phyloP scores from a whole-genome alignment of 2,113 vertebrate genomes.

The Ptyas mucosa region DNA sequence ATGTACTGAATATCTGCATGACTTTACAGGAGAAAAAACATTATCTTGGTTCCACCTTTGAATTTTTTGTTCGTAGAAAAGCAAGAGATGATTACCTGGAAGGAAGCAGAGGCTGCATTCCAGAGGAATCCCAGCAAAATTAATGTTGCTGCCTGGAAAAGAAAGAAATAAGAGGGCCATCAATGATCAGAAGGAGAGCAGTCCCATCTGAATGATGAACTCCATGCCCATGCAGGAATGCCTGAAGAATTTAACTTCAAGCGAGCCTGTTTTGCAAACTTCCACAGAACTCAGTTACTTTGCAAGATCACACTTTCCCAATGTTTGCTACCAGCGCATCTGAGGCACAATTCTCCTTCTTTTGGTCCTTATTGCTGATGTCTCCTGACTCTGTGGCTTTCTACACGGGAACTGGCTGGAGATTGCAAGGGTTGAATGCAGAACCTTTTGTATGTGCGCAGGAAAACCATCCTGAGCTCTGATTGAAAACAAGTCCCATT shows the following conservation, averaged over 20 bases:
- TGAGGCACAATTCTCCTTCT: background rate
- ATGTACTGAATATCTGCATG: too few relatives aligned
- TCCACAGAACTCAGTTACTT: background rate
- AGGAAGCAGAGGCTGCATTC: conserved; percentile 42
- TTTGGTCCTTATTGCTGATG: background rate
- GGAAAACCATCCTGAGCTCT: background rate
- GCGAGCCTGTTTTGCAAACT: background rate
- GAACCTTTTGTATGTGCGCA: background rate
- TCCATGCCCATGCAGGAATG: background rate
- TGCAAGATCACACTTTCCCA: background rate
- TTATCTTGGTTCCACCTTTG: background rate
- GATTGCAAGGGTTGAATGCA: background rate
- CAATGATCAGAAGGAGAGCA: background rate
- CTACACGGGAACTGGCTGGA: background rate
- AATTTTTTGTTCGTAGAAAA: background rate
- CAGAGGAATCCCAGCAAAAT: conserved; percentile 56
- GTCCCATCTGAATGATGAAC: background rate
- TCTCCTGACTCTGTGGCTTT: background rate
- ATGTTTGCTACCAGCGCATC: background rate
- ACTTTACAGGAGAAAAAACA: background rate
- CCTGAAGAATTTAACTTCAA: background rate
- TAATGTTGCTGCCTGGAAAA: conserved; percentile 59
- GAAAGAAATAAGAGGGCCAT: background rate
- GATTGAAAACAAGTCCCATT: background rate
- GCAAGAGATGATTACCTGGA: conserved; percentile 46